A percentile compares a stretch with the other conserved stretches of the same genome.
These are phyloP conservation scores for Ramazzottius varieornatus DNA, from an alignment of 2,888 invertebrate species.

Conservation along the genomic window DNA sequence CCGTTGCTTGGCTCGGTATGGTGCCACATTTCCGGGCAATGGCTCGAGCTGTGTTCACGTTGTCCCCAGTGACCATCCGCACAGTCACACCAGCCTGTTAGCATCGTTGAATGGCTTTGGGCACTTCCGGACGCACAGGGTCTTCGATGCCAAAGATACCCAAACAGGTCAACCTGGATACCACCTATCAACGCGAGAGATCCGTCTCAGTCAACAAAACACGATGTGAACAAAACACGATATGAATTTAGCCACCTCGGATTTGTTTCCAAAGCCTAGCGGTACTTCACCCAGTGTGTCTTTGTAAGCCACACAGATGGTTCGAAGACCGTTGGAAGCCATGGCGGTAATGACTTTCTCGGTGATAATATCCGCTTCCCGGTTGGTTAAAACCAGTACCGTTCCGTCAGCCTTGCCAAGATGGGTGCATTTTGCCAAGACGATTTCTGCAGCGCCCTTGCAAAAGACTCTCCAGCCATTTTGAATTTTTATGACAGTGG, in stretches of 20 bases:
- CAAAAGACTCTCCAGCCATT: slow-evolving; percentile 62
- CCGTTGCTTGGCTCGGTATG: slow-evolving; percentile 34
- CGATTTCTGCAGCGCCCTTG: slow-evolving; percentile 95
- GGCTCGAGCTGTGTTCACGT: slow-evolving; percentile 89
- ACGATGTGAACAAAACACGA: too few species aligned
- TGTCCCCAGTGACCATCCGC: slow-evolving; percentile 97
- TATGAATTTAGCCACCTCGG: too few species aligned
- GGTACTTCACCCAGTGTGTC: slow-evolving; percentile 89
- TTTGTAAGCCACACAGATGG: slow-evolving; percentile 97
- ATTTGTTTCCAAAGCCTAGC: slow-evolving; percentile 73
- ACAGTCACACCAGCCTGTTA: slow-evolving; percentile 94
- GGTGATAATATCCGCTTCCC: too few species aligned
- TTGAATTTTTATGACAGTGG: slow-evolving; percentile 63
- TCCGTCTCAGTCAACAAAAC: too few species aligned
- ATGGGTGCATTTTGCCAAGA: slow-evolving; percentile 71
- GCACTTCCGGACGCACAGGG: slow-evolving; percentile 74
- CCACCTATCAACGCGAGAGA: too few species aligned
- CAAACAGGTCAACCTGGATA: slow-evolving; percentile 80
- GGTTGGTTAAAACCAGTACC: too few species aligned
- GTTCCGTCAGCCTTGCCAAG: background rate
- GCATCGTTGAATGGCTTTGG: slow-evolving; percentile 75
- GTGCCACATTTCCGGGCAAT: slow-evolving; percentile 95
- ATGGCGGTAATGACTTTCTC: slow-evolving; percentile 39
- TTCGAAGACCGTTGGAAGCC: slow-evolving; percentile 60
- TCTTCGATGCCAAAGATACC: slow-evolving; percentile 96